Base-by-base conservation (phyloP, 2,797 vertebrate species). In the Tokudaia muenninki region DNA sequence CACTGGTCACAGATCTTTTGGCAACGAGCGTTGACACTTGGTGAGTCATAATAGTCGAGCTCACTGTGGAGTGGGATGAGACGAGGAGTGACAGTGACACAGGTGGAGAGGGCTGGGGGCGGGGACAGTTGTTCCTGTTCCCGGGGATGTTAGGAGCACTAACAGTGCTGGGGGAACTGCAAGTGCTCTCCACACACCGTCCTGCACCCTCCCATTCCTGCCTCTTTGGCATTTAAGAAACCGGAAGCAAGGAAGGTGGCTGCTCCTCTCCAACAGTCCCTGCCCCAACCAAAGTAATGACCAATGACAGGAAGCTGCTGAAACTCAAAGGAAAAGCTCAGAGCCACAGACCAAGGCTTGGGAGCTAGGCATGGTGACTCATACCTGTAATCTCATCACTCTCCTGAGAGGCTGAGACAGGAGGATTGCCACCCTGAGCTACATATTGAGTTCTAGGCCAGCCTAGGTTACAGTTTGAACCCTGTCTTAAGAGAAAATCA, bases 41-140 rank as follows among this genome's bases (percentile, higher is more conserved):
- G 99, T 95, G 99, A 99, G 98, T 99, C 99, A 0, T 99, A 99
- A 98, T 99, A 99, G 98, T 99, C 99, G 99, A 99, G 98, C 99
- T 99, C 99, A 97, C 99, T 99, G 96, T 72, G 90, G n/a, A 86
- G 37, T 44, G 91, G 92, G 65, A 88, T 90, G 72, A 90, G 77
- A 91, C 80, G 95, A 95, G 4, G 26, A 74, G 83, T 26, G 75
- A 77, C 13, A 50, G 61, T 52, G 86, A 55, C 19, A 17, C 44
- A 2, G 63, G 80, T 5, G 24, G 21, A 83, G 57, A 11, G 19
- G 10, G 14, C 16, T 70, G 34, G 1, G 47, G 37, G 50, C 26
- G 8, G 1, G 52, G n/a, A 29, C 84, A 55, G n/a, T n/a, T 26
- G 17, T 34, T 89, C 59, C 67, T 47, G 24, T 14, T 44, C 50